Evolutionary conservation across 2,888 invertebrate species (phyloP).

Genomic region (Aethes cnicana): DNA sequence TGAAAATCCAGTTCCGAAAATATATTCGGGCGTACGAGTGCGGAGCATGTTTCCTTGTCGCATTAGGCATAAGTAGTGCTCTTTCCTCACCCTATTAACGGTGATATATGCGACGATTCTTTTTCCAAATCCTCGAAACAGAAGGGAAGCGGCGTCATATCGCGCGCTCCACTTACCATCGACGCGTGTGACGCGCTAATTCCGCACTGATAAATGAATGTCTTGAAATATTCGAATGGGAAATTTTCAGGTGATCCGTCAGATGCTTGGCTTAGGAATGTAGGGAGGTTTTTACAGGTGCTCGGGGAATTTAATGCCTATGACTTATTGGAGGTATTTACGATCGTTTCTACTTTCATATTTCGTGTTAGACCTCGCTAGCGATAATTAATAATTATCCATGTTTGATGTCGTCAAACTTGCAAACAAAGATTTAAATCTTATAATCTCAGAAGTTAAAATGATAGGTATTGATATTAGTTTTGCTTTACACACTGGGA

Average conservation of each 20-base stretch:
- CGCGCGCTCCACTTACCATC: conserved; percentile 62
- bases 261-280: conserved; percentile 30
- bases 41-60: conserved; percentile 78
- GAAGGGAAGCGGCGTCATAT: conserved; percentile 73
- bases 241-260: conserved; percentile 56
- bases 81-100: conserved; percentile 80
- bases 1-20: conserved; percentile 71
- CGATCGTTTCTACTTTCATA: too few species aligned
- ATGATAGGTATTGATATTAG: conserved; percentile 22
- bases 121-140: conserved; percentile 75
- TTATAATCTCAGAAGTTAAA: conserved; percentile 15
- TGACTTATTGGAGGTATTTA: too few species aligned
- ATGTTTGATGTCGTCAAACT: too few species aligned
- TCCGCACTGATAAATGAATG: conserved; percentile 72
- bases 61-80: conserved; percentile 82
- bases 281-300: conserved; percentile 3
- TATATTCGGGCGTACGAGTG: conserved; percentile 66
- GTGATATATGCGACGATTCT: conserved; percentile 82
- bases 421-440: neutral
- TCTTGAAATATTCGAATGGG: conserved; percentile 53
- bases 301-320: neutral
- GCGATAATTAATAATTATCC: too few species aligned
- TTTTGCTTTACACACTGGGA: conserved; percentile 29
- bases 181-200: conserved; percentile 70
- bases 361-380: too few species aligned